phyloP scores from a whole-genome alignment of 2,797 vertebrate species.

The Acanthiza pusilla region DNA sequence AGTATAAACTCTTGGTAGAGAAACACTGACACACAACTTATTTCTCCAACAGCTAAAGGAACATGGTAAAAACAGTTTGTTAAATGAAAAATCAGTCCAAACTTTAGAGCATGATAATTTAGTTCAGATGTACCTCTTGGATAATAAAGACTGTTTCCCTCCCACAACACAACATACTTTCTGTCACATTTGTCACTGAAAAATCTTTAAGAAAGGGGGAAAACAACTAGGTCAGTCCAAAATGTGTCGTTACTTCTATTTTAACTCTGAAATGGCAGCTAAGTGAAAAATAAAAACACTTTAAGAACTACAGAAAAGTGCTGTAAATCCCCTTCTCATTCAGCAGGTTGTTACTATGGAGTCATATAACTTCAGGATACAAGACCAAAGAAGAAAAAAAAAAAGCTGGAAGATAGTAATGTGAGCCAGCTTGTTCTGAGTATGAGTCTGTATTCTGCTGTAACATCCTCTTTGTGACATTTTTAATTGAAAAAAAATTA shows the following conservation, averaged over 20 bases:
- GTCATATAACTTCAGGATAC: neutral
- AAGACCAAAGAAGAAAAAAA: neutral
- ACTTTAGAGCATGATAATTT: neutral
- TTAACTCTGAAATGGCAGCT: neutral
- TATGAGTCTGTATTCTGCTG: neutral
- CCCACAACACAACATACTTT: neutral
- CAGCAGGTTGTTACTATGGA: slow-evolving; percentile 9
- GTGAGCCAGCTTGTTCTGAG: neutral
- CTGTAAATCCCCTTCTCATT: neutral
- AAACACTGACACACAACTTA: neutral
- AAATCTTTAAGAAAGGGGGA: neutral
- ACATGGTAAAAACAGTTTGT: neutral
- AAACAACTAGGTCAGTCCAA: neutral
- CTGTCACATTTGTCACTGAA: neutral
- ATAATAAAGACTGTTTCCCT: neutral
- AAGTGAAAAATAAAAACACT: neutral
- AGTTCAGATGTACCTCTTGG: slow-evolving; percentile 24
- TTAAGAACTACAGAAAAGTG: neutral
- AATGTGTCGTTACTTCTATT: neutral
- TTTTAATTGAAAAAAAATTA: neutral
- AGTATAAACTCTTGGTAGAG: neutral
- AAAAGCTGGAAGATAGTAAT: neutral
- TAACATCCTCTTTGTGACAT: neutral
- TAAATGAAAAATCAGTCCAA: neutral
- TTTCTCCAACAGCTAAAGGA: neutral